Conservation (phyloP, 2,797 vertebrate genomes). For the Cyprinella venusta region DNA sequence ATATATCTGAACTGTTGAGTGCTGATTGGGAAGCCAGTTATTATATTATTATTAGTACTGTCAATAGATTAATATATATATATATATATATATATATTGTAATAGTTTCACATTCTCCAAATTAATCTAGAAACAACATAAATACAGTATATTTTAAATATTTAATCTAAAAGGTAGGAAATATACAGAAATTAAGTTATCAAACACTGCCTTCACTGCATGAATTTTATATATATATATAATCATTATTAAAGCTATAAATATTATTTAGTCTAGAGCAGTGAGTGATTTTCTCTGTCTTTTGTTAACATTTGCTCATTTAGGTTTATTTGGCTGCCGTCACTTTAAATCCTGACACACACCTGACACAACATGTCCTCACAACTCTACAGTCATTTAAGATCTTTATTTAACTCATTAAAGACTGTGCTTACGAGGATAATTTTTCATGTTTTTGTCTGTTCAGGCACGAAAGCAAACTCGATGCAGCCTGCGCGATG, state of each 20-base stretch:
- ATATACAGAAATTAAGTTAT: background rate
- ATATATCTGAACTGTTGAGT: background rate
- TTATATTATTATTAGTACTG: background rate
- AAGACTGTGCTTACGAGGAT: background rate
- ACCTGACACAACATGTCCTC: background rate
- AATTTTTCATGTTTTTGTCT: background rate
- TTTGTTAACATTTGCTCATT: background rate
- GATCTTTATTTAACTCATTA: background rate
- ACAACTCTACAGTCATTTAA: background rate
- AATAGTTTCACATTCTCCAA: too few species aligned
- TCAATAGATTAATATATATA: background rate
- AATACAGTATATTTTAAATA: background rate
- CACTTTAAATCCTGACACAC: background rate
- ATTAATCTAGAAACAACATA: too few species aligned
- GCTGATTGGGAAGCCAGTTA: background rate
- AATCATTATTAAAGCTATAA: background rate
- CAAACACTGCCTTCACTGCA: background rate
- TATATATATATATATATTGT: too few species aligned
- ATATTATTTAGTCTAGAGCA: background rate
- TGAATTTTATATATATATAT: background rate
- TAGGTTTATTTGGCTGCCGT: background rate
- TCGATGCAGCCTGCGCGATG: background rate
- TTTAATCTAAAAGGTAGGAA: background rate
- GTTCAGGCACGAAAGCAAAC: background rate
- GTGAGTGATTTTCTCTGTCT: background rate